A percentile compares a stretch with the other conserved stretches of the same genome.
phyloP scores from a whole-genome alignment of 2,888 invertebrate species.

The Noctua janthe region DNA sequence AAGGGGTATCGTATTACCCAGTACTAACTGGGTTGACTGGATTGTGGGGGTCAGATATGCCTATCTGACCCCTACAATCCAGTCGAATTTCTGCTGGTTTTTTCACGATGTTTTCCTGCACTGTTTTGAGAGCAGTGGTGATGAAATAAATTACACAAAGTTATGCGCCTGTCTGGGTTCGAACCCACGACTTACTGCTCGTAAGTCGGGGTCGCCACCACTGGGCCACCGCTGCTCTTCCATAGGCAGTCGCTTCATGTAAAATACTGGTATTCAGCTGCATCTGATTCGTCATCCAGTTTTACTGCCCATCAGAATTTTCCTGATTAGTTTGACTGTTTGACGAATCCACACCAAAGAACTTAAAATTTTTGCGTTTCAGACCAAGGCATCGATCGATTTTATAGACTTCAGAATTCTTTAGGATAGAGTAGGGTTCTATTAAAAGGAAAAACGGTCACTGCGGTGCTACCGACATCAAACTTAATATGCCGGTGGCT shows the following conservation, averaged over 20 bases:
- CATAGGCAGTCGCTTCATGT: background rate
- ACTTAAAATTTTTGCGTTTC: background rate
- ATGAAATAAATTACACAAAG: too few relatives aligned
- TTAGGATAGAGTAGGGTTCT: background rate
- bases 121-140: too few relatives aligned
- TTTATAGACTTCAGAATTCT: background rate
- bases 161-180: too few relatives aligned
- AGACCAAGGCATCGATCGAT: background rate
- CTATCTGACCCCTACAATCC: too few relatives aligned
- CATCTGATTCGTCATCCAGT: background rate
- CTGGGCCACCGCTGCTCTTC: too few relatives aligned
- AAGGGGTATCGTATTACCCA: background rate
- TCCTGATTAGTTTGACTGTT: background rate
- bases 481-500: slow-evolving; percentile 22
- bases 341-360: background rate
- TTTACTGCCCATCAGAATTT: background rate
- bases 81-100: too few relatives aligned
- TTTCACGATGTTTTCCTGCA: too few relatives aligned
- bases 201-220: too few relatives aligned
- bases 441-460: background rate
- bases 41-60: background rate
- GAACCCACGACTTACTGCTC: too few relatives aligned
- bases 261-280: background rate
- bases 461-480: slow-evolving; percentile 24
- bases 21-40: background rate